Evolutionary conservation across 2,888 invertebrate genomes (phyloP).

Genomic region (Toxonevra muliebris): DNA sequence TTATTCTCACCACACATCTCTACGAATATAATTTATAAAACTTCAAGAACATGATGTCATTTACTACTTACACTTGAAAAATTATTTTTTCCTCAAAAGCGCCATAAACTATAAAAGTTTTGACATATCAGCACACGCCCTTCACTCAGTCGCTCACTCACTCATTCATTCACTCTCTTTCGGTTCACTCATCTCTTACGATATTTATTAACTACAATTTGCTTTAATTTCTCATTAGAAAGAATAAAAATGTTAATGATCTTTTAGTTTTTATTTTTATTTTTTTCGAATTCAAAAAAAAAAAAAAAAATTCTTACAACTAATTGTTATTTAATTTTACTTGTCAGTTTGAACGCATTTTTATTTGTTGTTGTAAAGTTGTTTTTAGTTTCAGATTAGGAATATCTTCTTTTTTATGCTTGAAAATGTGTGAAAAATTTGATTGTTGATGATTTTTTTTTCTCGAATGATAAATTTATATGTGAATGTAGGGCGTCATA

Average conservation of each 20-base stretch:
- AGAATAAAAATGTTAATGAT: conserved; percentile 23
- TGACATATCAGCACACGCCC: conserved; percentile 24
- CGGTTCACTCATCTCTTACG: neutral
- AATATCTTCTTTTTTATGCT: conserved; percentile 16
- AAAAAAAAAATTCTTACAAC: conserved; percentile 5
- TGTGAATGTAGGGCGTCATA: no score
- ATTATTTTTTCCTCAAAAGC: conserved; percentile 1
- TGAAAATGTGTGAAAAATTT: conserved; percentile 31
- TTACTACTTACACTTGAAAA: no score
- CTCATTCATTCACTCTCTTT: neutral
- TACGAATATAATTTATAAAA: no score
- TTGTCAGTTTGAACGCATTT: conserved; percentile 21
- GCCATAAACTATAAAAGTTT: conserved; percentile 1
- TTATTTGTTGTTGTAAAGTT: conserved; percentile 1
- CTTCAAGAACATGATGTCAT: no score
- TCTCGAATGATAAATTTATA: no score
- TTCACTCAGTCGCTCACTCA: neutral
- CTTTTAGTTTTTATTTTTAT: neutral
- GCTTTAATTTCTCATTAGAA: neutral
- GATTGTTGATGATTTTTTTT: conserved; percentile 18
- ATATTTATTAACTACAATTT: conserved; percentile 19
- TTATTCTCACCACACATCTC: no score
- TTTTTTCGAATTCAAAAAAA: neutral
- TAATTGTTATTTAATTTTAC: conserved; percentile 34
- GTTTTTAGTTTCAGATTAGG: neutral